Evolutionary conservation across 2,888 invertebrate species (phyloP).

Genomic region (Pachycephus smyrnensis): DNA sequence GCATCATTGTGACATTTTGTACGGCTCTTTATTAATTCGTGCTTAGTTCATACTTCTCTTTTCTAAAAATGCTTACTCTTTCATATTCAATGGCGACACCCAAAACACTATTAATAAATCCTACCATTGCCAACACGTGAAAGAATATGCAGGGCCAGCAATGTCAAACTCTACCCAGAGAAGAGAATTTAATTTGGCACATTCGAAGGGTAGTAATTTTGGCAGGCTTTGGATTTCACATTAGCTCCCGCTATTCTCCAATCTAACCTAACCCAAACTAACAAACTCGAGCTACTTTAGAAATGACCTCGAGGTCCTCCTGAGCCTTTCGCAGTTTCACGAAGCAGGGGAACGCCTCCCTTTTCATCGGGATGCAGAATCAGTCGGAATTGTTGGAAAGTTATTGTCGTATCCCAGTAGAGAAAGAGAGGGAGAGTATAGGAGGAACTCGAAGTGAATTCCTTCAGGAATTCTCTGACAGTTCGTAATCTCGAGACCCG

Average conservation of each 20-base stretch:
- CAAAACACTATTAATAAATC: neutral
- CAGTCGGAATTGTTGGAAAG: constrained; percentile 33
- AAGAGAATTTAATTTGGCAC: neutral
- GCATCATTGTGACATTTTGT: neutral
- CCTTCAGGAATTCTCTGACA: neutral
- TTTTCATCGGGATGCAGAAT: constrained; percentile 38
- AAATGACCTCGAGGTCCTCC: neutral
- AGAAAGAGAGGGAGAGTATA: neutral
- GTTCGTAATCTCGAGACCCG: neutral
- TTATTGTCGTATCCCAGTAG: neutral
- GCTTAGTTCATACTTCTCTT: neutral
- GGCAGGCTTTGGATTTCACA: neutral
- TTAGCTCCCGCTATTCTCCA: neutral
- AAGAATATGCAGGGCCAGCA: neutral
- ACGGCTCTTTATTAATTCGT: neutral
- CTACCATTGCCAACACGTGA: neutral
- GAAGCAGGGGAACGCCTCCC: neutral
- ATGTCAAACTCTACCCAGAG: neutral
- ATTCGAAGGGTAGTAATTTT: neutral
- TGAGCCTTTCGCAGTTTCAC: neutral
- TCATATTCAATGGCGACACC: no score
- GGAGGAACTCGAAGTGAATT: neutral
- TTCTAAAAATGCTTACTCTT: no score
- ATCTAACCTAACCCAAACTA: neutral
- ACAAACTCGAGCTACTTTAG: neutral